These are phyloP conservation scores for Polymixis flavicincta DNA, from an alignment of 2,888 invertebrate genomes.

Conservation along the genomic window DNA sequence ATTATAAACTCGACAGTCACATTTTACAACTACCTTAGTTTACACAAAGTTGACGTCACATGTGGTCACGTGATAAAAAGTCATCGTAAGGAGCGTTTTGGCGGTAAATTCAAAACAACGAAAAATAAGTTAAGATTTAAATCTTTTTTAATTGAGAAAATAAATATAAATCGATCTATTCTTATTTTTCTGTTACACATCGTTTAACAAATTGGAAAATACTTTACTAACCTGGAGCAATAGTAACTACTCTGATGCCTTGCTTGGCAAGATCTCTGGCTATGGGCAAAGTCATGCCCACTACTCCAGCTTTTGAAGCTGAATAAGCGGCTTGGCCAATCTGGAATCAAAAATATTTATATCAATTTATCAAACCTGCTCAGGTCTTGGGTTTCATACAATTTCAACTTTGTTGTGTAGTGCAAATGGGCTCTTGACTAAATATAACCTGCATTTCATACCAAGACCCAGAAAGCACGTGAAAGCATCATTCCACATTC, in stretches of 20 bases:
- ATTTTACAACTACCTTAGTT: no score
- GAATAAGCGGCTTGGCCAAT: slow-evolving; percentile 98
- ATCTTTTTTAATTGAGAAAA: no score
- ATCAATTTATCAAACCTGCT: neutral
- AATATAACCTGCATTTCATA: neutral
- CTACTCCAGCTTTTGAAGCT: slow-evolving; percentile 98
- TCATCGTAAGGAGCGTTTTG: no score
- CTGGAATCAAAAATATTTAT: slow-evolving; percentile 85
- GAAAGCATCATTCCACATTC: neutral
- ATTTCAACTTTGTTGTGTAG: neutral
- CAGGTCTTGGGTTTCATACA: neutral
- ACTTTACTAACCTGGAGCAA: slow-evolving; percentile 93
- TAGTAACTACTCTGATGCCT: slow-evolving; percentile 95
- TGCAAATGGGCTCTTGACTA: neutral
- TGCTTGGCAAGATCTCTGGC: slow-evolving; percentile 96
- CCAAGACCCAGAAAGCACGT: neutral
- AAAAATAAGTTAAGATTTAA: no score
- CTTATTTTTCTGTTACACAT: no score
- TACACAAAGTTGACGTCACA: no score
- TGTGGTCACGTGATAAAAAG: no score
- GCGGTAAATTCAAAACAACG: no score
- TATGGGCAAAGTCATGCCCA: slow-evolving; percentile 98
- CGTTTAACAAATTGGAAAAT: no score
- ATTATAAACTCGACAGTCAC: no score
- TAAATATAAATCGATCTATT: no score